Base-by-base conservation (phyloP, 2,888 invertebrate genomes). In the Agrypnus murinus region DNA sequence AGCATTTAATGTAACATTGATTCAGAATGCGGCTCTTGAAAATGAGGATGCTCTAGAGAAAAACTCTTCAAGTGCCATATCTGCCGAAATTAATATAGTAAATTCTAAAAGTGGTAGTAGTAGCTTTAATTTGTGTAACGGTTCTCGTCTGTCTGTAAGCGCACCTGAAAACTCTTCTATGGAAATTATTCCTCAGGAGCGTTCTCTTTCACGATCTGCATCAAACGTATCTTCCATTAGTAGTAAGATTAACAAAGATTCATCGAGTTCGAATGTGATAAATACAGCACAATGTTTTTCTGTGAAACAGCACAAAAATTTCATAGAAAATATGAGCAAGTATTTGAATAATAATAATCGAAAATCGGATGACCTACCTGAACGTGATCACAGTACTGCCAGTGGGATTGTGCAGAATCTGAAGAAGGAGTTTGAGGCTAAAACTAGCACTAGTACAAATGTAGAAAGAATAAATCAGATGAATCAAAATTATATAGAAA, bases 381-480 rank as follows among this genome's bases (percentile, higher is more conserved):
- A 81, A 72, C 78, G 78, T 2, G 84, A 86, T 55, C 81, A 82
- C 25, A 78, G 73, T 57, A 78, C 78, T 38, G 89, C 90, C 46
- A 95, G 25, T 25, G 95, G 95, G 31, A 92, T 93, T 83, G 96
- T 96, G 77, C 92, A 92, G 87, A 94, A 92, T 88, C 90, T 95
- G 77, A 95, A 95, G 85, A 93, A 93, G 83, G 95, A 94, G 84
- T 95, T 96, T 84, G 96, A 96, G 87, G 95, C 95, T 60, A 93
- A 93, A 83, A 89, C 89, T 0, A 93, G 93, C 83, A 89, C 89
- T 0, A 84, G 60, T 62, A 45, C 55, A 46, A 58, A 73, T 15
- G 60, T 65, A 17, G 68, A 73, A 10, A 34, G 65, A 43, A 60
- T 69, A 38, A 68, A 59, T 45, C 69, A 65, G 55, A 65, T 69